Evolutionary conservation across 2,797 vertebrate species (phyloP).

Genomic region (Brachymystax lenok): DNA sequence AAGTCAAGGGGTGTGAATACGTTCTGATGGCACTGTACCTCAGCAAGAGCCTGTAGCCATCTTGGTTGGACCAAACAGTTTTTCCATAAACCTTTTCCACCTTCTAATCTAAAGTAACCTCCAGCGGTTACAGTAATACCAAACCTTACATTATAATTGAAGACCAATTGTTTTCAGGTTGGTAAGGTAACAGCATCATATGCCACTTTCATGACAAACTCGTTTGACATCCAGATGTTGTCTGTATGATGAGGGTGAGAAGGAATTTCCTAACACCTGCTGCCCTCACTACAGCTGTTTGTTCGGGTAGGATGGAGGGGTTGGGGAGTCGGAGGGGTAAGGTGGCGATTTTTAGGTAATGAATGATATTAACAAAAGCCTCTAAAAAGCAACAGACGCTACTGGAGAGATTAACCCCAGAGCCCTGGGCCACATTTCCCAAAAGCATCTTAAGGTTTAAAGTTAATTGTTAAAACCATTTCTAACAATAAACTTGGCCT

Average conservation of each 20-base stretch:
- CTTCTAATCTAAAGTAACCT: neutral
- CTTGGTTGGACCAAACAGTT: neutral
- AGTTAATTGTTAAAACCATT: too few species aligned
- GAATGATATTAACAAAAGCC: conserved; percentile 47
- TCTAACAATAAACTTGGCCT: too few species aligned
- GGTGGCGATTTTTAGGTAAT: conserved; percentile 1
- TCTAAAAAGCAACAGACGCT: conserved; percentile 18
- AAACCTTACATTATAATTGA: neutral
- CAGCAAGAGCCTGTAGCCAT: neutral
- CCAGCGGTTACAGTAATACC: too few species aligned
- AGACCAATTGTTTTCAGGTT: neutral
- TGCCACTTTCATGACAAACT: neutral
- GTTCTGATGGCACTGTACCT: neutral
- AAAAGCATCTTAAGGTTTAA: too few species aligned
- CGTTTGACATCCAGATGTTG: conserved; percentile 24
- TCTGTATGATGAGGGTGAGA: conserved; percentile 3
- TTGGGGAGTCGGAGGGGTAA: neutral
- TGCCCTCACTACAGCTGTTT: conserved; percentile 8
- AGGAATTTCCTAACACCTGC: conserved; percentile 22
- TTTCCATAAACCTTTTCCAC: neutral
- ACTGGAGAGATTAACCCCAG: conserved; percentile 38
- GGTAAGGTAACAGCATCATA: neutral
- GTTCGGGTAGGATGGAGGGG: conserved; percentile 13
- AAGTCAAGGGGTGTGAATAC: too few species aligned
- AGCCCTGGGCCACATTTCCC: neutral